These are phyloP conservation scores for Pachymerium ferrugineum DNA, from an alignment of 2,888 invertebrate genomes.

Conservation along the genomic window DNA sequence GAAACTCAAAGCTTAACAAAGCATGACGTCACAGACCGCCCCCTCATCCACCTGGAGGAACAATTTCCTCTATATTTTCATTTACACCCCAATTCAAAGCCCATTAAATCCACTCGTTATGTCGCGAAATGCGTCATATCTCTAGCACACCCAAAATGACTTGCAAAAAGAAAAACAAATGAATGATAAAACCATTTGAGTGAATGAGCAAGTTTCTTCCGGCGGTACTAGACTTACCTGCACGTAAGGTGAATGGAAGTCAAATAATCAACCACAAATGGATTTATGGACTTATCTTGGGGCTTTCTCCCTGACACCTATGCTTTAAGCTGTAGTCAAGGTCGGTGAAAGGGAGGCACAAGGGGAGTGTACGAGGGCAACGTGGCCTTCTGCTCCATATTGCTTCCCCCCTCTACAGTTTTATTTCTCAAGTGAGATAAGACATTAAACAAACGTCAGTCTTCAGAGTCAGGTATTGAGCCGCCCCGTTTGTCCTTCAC, in stretches of 20 bases:
- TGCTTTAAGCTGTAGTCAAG: conserved; percentile 11
- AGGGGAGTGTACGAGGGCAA: background rate
- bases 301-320: conserved; percentile 11
- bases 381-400: conserved; percentile 1
- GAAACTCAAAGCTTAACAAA: too few relatives aligned
- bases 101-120: too few relatives aligned
- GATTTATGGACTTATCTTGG: background rate
- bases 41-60: too few relatives aligned
- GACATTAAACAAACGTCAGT: background rate
- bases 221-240: background rate
- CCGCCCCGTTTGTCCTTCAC: background rate
- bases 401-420: background rate
- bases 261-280: conserved; percentile 8
- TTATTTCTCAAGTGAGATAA: background rate
- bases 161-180: background rate
- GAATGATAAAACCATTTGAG: too few relatives aligned
- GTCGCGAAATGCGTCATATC: too few relatives aligned
- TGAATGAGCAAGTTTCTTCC: too few relatives aligned
- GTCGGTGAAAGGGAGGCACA: background rate
- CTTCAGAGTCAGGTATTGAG: too few relatives aligned
- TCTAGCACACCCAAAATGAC: background rate
- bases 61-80: too few relatives aligned
- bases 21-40: too few relatives aligned
- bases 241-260: background rate
- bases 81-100: too few relatives aligned